Base-by-base conservation (phyloP, 2,888 invertebrate genomes). In the Cryptus armator region DNA sequence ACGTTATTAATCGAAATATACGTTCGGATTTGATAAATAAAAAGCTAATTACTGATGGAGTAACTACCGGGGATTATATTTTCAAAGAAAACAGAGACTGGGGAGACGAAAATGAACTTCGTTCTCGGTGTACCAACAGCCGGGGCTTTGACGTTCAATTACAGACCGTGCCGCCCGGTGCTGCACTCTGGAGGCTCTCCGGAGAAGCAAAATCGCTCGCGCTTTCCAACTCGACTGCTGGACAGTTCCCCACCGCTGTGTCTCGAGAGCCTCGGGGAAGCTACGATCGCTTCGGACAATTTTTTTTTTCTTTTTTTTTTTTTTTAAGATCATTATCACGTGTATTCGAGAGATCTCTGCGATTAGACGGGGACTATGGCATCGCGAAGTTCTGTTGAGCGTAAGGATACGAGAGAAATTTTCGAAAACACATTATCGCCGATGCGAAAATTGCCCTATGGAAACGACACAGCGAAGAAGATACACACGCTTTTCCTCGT, bases 141-240 rank as follows among this genome's bases (percentile, higher is more conserved):
- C 48, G 77, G 68, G 37, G 14, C 59, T 12, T 29, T 0, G 74
- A 14, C 12, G 74, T 12, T 9, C 46, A 37, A 46, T 53, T 16
- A 7, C 14, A 19, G 3, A 32, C 37, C 43, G 43, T n/a, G 44
- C 62, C 43, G 80, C 56, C 71, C 32, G 67, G 80, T 84, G 77
- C 72, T 77, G 84, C 80, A 12, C 76, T 84, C 84, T 81, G 72
- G 72, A 44, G 84, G 64, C 46, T 24, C 46, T 59, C 48, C 79
- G 48, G 62, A 2, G 3, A 10, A 62, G 14, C 51, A 12, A 16
- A n/a, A 19, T n/a, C 43, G 70, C n/a, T 32, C 37, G 37, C 59
- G 59, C 44, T 43, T 48, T 48, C 19, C 44, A 32, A 19, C 48
- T 46, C 32, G 9, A 59, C 46, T 51, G 68, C 68, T 81, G 68